phyloP scores from a whole-genome alignment of 2,113 vertebrate species.

The Sebastes schlegelii region DNA sequence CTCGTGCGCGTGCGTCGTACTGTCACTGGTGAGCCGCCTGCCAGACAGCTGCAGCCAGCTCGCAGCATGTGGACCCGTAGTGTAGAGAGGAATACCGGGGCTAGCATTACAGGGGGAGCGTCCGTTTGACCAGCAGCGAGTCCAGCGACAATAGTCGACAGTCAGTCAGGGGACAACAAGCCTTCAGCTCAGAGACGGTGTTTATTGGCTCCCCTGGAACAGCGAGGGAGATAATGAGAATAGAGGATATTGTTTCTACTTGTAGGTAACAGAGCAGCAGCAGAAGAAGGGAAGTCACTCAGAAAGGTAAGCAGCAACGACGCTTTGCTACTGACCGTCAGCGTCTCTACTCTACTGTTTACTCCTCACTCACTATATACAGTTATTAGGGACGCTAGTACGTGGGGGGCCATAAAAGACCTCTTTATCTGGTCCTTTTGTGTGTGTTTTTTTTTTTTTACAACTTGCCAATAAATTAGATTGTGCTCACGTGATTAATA shows the following conservation, averaged over 20 bases:
- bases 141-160: slow-evolving; percentile 16
- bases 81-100: too few relatives aligned
- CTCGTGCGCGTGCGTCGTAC: too few relatives aligned
- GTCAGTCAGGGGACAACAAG: background rate
- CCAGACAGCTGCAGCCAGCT: slow-evolving; percentile 53
- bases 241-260: slow-evolving; percentile 51
- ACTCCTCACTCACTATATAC: background rate
- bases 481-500: too few relatives aligned
- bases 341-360: background rate
- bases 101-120: background rate
- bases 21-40: slow-evolving; percentile 23
- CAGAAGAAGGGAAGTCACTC: slow-evolving; percentile 41
- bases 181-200: slow-evolving; percentile 2
- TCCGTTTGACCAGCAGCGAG: slow-evolving; percentile 40
- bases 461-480: background rate
- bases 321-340: background rate
- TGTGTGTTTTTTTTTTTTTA: background rate
- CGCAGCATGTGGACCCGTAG: slow-evolving; percentile 32
- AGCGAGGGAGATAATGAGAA: slow-evolving; percentile 64
- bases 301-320: slow-evolving; percentile 64
- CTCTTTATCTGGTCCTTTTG: background rate
- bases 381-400: background rate
- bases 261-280: slow-evolving; percentile 37
- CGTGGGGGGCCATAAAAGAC: background rate
- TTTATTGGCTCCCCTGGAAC: slow-evolving; percentile 20